Evolutionary conservation across 2,797 vertebrate genomes (phyloP).

Genomic region (Eulemur rubriventer): DNA sequence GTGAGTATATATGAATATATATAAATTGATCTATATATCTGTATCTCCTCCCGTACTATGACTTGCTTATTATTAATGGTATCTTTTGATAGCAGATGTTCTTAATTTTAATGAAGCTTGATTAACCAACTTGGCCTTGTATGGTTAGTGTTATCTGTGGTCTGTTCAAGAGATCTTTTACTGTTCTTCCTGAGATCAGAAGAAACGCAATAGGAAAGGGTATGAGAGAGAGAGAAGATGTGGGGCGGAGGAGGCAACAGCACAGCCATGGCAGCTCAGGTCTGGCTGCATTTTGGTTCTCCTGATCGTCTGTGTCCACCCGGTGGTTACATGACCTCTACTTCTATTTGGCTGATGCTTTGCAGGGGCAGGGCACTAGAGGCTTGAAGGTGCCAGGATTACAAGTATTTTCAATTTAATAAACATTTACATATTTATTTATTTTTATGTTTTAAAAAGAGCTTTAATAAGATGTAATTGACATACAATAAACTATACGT

Average conservation of each 20-base stretch:
- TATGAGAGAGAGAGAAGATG: not conserved
- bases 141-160: not conserved
- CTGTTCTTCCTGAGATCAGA: not conserved
- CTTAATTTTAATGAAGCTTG: not conserved
- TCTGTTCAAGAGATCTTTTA: not conserved
- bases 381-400: not conserved
- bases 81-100: not conserved
- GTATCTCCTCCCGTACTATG: not conserved
- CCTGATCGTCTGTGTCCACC: not conserved
- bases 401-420: not conserved
- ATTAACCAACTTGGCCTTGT: not conserved
- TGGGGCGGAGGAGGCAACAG: not conserved
- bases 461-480: not conserved
- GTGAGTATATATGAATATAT: not conserved
- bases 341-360: not conserved
- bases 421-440: not conserved
- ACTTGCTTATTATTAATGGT: not conserved
- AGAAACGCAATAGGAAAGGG: not conserved
- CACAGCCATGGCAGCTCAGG: not conserved
- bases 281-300: not conserved
- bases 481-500: not conserved
- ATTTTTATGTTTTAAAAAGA: not conserved
- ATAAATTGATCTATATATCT: too few species aligned
- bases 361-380: not conserved
- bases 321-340: not conserved